Conservation (phyloP, 1,140 invertebrate species). For the Solen grandis region DNA sequence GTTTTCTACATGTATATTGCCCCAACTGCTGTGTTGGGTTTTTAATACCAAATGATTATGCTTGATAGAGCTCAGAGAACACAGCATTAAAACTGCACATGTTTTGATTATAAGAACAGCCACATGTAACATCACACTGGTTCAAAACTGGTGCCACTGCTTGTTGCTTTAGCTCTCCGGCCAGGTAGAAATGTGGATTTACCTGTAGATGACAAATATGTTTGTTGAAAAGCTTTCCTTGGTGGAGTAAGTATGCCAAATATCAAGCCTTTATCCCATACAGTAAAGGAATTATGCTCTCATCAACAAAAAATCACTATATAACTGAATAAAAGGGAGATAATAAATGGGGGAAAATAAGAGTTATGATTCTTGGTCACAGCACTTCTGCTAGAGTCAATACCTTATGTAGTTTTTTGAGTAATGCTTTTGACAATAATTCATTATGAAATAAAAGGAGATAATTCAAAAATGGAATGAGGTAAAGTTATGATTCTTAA, state of each 20-base stretch:
- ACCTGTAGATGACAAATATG: constrained; percentile 66
- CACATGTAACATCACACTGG: background rate
- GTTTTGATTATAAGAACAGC: no score
- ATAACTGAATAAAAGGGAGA: background rate
- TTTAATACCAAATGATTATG: no score
- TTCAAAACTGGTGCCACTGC: constrained; percentile 55
- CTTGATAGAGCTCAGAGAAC: no score
- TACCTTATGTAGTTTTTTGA: background rate
- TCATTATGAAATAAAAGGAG: background rate
- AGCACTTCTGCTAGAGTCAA: no score
- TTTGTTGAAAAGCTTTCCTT: background rate
- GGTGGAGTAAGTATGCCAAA: constrained; percentile 5
- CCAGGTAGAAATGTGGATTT: constrained; percentile 73
- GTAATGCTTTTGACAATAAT: background rate
- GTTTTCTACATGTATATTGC: no score
- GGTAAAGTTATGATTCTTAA: background rate
- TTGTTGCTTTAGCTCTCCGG: constrained; percentile 68
- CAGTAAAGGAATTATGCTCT: background rate
- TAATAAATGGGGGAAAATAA: background rate
- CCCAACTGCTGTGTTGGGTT: no score
- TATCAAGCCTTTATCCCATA: background rate
- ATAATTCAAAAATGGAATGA: background rate
- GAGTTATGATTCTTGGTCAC: background rate
- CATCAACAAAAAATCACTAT: background rate
- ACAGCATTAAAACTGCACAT: no score